Evolutionary conservation across 2,888 invertebrate genomes (phyloP).

Genomic region (Amphipyra tragopoginis): DNA sequence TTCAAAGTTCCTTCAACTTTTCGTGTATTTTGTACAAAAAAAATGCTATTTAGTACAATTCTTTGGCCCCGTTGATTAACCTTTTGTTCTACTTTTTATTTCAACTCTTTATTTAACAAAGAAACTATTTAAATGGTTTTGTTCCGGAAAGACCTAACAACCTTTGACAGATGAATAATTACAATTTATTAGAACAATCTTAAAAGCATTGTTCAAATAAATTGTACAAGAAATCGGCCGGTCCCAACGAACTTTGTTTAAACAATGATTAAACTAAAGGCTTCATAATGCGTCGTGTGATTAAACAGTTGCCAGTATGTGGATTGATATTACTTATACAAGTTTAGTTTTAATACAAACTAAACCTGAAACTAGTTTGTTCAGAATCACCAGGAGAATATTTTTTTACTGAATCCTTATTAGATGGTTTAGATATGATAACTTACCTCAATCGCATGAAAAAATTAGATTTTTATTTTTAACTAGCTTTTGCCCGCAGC

Average conservation of each 20-base stretch:
- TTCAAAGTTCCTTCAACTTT: constrained; percentile 8
- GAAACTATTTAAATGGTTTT: constrained; percentile 14
- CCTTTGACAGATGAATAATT: no score
- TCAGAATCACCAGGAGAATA: no score
- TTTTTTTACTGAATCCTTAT: no score
- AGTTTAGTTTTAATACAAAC: no score
- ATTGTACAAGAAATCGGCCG: neutral
- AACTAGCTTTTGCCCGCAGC: no score
- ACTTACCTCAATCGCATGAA: no score
- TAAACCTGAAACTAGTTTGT: no score
- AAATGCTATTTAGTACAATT: constrained; percentile 12
- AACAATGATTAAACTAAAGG: no score
- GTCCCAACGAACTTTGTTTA: neutral
- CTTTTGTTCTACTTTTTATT: constrained; percentile 23
- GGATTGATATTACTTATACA: no score
- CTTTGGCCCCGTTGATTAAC: constrained; percentile 39
- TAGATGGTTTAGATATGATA: no score
- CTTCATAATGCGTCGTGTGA: neutral
- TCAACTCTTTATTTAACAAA: constrained; percentile 2
- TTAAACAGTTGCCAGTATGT: constrained; percentile 3
- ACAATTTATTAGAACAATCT: no score
- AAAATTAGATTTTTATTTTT: no score
- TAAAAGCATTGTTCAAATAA: neutral
- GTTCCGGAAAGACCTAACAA: neutral
- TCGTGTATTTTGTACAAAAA: constrained; percentile 26